Evolutionary conservation across 2,888 invertebrate species (phyloP).

Genomic region (Drosophila sordidapex): DNA sequence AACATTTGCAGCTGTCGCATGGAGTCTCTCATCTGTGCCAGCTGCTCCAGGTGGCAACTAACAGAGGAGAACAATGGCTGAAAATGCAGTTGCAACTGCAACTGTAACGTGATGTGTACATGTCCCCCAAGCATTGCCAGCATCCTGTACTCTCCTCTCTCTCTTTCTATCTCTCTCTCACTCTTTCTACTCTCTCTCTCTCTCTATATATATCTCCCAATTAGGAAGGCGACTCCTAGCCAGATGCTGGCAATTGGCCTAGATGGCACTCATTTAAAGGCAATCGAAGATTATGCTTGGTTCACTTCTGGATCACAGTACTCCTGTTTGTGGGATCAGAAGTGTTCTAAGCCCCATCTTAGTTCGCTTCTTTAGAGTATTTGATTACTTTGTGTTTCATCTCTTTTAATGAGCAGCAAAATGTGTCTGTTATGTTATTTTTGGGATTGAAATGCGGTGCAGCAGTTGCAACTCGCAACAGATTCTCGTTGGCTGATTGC

Average conservation of each 20-base stretch:
- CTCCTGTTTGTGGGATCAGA: constrained; percentile 1
- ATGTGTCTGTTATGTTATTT: constrained; percentile 7
- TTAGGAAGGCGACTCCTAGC: constrained; percentile 35
- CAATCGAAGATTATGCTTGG: constrained; percentile 34
- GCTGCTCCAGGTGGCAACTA: constrained; percentile 37
- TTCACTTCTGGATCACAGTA: not conserved
- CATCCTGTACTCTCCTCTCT: constrained; percentile 28
- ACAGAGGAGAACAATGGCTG: constrained; percentile 41
- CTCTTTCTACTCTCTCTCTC: not conserved
- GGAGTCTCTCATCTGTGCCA: constrained; percentile 50
- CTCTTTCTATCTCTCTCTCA: not conserved
- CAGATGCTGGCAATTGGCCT: constrained; percentile 52
- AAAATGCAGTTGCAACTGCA: constrained; percentile 36
- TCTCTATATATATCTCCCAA: constrained; percentile 14
- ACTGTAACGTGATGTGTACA: constrained; percentile 46
- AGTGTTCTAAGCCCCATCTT: not conserved
- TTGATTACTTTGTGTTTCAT: not conserved
- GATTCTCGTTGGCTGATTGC: constrained; percentile 40
- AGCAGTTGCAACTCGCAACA: constrained; percentile 24
- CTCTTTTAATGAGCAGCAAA: constrained; percentile 35
- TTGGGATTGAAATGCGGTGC: constrained; percentile 34
- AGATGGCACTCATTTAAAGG: constrained; percentile 31
- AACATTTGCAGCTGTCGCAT: constrained; percentile 64
- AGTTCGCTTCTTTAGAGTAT: not conserved
- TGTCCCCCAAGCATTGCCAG: constrained; percentile 58